These are phyloP conservation scores for Callinectes sapidus DNA, from an alignment of 2,888 invertebrate genomes.

Conservation along the genomic window DNA sequence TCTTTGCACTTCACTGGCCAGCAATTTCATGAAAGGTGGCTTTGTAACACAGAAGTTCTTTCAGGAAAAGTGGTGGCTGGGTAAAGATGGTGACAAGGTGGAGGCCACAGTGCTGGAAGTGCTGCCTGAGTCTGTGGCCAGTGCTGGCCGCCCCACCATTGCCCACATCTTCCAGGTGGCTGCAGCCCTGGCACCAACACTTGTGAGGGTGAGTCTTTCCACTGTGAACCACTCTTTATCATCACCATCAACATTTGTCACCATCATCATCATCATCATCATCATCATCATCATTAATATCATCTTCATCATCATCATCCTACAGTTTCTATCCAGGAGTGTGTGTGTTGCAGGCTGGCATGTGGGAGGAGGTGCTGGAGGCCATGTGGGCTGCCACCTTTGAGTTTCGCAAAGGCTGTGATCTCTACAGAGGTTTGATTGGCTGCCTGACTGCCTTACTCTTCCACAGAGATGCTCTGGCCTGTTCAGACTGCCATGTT, in stretches of 20 bases:
- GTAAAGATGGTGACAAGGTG: not conserved
- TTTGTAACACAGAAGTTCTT: not conserved
- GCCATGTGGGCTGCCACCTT: constrained; percentile 51
- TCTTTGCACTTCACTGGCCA: not conserved
- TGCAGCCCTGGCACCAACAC: not conserved
- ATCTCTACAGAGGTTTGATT: constrained; percentile 50
- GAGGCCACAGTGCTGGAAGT: constrained; percentile 27
- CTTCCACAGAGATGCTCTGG: constrained; percentile 42
- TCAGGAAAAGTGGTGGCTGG: not conserved
- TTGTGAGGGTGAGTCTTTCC: not conserved
- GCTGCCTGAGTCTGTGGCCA: not conserved
- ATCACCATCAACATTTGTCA: not conserved
- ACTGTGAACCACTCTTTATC: not conserved
- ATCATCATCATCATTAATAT: not conserved
- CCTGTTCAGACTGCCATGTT: not conserved
- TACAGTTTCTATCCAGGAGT: not conserved
- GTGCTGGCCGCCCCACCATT: constrained; percentile 13
- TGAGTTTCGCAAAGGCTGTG: constrained; percentile 55
- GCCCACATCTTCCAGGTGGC: constrained; percentile 29
- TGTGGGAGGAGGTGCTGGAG: constrained; percentile 48
- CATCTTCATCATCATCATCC: not conserved
- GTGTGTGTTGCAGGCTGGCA: constrained; percentile 2
- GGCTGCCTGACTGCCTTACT: constrained; percentile 47
- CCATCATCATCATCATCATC: not conserved
- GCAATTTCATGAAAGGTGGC: not conserved